Base-by-base conservation (phyloP, 2,113 vertebrate genomes). In the Galeopterus variegatus region DNA sequence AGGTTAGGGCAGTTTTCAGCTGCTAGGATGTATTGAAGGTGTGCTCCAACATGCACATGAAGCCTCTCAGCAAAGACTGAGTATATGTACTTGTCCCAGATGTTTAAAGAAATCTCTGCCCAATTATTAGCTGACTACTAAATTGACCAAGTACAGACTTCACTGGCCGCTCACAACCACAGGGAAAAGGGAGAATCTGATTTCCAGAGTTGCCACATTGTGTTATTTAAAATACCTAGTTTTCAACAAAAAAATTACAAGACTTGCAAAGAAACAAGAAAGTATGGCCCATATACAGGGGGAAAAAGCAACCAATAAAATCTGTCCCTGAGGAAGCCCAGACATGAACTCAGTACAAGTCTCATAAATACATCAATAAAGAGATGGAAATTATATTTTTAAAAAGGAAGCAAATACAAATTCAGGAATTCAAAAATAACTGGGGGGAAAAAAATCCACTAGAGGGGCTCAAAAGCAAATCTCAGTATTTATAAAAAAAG, bases 211-310 rank as follows among this genome's bases (percentile, higher is more conserved):
- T n/a, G 19, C 50, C 41, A 45, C n/a, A n/a, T 0, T 90, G 41
- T 79, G 10, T 58, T 73, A 67, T 23, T 96, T 93, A 88, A 92
- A 92, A 52, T n/a, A 62, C 1, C 23, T 14, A 58, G 8, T 69
- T 88, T 82, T 62, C 84, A 89, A 64, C 36, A 67, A 77, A 70
- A 95, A 93, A 70, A 86, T 13, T n/a, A 67, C 4, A 56, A 92
- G 4, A 36, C 18, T 36, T 64, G 8, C 50, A 65, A 92, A 70
- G 48, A 90, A 79, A 50, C 10, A 56, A 77, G 50, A 60, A 92
- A 79, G 67, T 36, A 56, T 23, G 13, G 19, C 17, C 48, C 50
- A 85, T 69, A 50, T 9, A 67, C 8, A n/a, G 26, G 6, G 3
- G 28, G 64, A 36, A 87, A 85, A 92, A 58, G 26, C 64, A 65